phyloP scores from a whole-genome alignment of 1,140 invertebrate species.

The Tribolium castaneum region DNA sequence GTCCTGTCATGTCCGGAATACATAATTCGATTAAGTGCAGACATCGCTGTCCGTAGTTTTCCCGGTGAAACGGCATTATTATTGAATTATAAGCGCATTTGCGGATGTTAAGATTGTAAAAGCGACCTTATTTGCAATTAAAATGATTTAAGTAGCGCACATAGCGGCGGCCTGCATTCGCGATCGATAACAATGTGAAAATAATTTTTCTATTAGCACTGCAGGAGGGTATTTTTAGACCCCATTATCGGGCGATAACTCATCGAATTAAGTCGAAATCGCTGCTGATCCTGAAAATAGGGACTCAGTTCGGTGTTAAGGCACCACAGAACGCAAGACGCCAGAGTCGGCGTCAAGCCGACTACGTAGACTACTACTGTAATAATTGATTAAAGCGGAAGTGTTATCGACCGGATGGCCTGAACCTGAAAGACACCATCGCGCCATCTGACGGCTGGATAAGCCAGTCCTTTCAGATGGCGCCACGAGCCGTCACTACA shows the following conservation, averaged over 20 bases:
- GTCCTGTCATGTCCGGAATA: conserved; percentile 10
- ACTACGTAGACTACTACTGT: conserved; percentile 22
- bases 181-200: conserved; percentile 12
- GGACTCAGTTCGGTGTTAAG: neutral
- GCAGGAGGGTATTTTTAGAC: conserved; percentile 11
- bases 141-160: conserved; percentile 26
- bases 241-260: neutral
- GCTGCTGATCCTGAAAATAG: neutral
- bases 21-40: neutral
- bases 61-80: neutral
- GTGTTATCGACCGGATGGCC: conserved; percentile 47
- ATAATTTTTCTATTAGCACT: conserved; percentile 18
- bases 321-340: conserved; percentile 17
- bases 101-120: conserved; percentile 28
- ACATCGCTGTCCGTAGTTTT: conserved; percentile 6
- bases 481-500: conserved; percentile 23
- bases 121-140: conserved; percentile 32
- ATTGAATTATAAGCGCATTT: conserved; percentile 22
- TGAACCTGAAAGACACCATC: neutral
- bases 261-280: too few species aligned
- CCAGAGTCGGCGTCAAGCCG: conserved; percentile 38
- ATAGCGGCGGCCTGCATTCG: neutral
- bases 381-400: conserved; percentile 51
- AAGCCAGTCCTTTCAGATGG: conserved; percentile 1
- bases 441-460: conserved; percentile 45